Conservation (phyloP, 2,797 vertebrate species). For the Oreortyx pictus region DNA sequence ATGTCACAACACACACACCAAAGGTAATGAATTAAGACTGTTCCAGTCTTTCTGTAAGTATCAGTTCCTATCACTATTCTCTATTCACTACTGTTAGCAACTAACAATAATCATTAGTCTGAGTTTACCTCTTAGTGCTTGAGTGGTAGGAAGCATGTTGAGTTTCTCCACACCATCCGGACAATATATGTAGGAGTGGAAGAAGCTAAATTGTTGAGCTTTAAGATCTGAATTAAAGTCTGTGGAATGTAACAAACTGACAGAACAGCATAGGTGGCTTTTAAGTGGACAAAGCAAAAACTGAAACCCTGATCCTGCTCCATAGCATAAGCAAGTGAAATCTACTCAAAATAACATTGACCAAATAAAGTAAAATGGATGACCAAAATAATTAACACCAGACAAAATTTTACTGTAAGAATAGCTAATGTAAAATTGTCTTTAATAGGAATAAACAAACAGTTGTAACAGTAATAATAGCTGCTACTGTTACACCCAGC, state of each 20-base stretch:
- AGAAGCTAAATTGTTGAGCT: neutral
- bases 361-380: neutral
- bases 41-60: neutral
- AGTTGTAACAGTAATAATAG: neutral
- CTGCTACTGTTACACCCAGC: neutral
- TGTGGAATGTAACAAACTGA: neutral
- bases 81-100: neutral
- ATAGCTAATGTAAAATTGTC: neutral
- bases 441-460: neutral
- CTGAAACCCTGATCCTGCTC: neutral
- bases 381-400: neutral
- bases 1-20: fast-evolving
- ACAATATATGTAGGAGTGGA: neutral
- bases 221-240: neutral
- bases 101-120: neutral
- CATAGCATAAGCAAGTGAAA: neutral
- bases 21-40: neutral
- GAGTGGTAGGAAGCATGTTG: neutral
- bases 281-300: neutral
- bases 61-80: neutral
- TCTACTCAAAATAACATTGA: neutral
- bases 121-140: neutral
- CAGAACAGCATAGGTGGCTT: neutral
- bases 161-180: neutral
- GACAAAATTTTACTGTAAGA: neutral